phyloP scores from a whole-genome alignment of 2,113 vertebrate genomes.

The Theristicus caerulescens region DNA sequence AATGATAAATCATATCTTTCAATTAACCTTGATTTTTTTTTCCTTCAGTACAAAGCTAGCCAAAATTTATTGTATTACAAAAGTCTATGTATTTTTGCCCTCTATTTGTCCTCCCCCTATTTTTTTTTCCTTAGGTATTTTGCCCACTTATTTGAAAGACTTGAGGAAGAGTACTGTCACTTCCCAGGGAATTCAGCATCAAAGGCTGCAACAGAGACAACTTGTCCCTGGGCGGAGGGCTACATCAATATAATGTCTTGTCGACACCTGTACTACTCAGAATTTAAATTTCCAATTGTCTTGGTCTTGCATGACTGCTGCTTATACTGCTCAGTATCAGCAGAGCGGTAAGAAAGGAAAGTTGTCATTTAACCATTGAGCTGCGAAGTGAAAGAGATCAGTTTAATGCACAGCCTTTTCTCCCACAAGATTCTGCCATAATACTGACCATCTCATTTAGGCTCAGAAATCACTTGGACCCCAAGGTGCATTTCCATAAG shows the following conservation, averaged over 20 bases:
- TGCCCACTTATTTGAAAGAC: not conserved
- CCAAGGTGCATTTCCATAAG: not conserved
- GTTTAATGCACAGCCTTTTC: not conserved
- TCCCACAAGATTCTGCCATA: not conserved
- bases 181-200: not conserved
- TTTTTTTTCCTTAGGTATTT: not conserved
- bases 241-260: not conserved
- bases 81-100: constrained; percentile 8
- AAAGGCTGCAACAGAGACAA: not conserved
- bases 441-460: not conserved
- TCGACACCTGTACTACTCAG: not conserved
- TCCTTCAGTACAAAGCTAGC: not conserved
- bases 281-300: not conserved
- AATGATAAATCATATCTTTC: constrained; percentile 70
- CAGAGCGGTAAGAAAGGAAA: not conserved
- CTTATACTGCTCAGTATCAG: not conserved
- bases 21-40: constrained; percentile 49
- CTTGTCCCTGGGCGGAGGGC: not conserved
- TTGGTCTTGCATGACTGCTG: not conserved
- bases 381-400: not conserved
- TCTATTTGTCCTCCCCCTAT: not conserved
- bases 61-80: constrained; percentile 39
- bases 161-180: not conserved
- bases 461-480: not conserved
- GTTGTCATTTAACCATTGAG: not conserved